Evolutionary conservation across 2,113 vertebrate genomes (phyloP).

Genomic region (Leptosomus discolor): DNA sequence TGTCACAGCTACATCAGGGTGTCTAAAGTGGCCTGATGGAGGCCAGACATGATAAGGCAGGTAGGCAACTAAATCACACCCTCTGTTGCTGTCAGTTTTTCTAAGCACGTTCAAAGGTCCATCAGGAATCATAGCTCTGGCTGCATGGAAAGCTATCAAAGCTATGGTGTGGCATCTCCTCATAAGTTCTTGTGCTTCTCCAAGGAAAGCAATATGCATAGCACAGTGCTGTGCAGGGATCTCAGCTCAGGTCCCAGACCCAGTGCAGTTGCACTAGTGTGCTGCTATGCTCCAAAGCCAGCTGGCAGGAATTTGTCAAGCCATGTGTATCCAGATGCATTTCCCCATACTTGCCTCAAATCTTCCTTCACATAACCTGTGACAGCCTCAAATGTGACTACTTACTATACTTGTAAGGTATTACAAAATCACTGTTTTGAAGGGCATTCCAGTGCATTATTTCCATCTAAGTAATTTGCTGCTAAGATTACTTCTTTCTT

Average conservation of each 20-base stretch:
- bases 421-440: neutral
- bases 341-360: neutral
- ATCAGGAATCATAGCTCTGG: neutral
- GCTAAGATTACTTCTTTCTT: neutral
- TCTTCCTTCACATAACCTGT: neutral
- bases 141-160: accelerated
- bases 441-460: neutral
- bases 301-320: neutral
- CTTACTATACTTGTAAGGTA: neutral
- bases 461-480: neutral
- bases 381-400: neutral
- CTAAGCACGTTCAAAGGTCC: neutral
- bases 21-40: neutral
- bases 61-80: neutral
- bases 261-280: accelerated
- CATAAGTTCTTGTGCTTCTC: neutral
- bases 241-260: neutral
- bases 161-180: neutral
- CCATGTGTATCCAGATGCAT: neutral
- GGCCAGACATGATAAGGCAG: neutral
- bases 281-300: accelerated
- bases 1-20: neutral
- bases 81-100: neutral
- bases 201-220: neutral
- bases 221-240: neutral